Percentiles rank a stretch among this genome's conserved stretches.
Conservation (phyloP, 2,797 vertebrate species). For the Siniperca scherzeri region DNA sequence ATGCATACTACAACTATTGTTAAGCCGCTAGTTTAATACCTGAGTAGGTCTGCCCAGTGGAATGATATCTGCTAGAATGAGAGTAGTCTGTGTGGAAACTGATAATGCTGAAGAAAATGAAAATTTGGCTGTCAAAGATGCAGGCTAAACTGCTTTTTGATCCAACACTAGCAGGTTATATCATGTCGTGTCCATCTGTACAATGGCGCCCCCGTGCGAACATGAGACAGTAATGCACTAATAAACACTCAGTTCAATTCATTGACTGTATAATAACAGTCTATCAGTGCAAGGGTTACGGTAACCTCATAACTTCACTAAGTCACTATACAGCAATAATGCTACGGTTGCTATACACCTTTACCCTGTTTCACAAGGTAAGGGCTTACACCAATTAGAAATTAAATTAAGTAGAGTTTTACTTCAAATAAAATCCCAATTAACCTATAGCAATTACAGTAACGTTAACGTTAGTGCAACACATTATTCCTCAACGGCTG, state of each 20-base stretch:
- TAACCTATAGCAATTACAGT: neutral
- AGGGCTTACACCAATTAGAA: neutral
- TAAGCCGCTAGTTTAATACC: neutral
- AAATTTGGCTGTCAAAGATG: neutral
- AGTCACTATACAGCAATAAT: neutral
- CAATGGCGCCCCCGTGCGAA: conserved; percentile 55
- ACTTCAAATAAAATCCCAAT: neutral
- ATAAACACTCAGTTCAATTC: neutral
- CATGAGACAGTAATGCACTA: neutral
- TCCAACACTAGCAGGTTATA: neutral
- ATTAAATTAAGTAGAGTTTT: neutral
- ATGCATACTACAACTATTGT: neutral
- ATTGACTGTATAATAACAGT: too few relatives aligned
- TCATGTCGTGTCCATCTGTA: neutral
- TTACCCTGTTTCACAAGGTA: neutral
- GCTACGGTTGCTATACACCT: accelerated
- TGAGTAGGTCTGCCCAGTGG: neutral
- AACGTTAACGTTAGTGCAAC: neutral
- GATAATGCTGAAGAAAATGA: conserved; percentile 16
- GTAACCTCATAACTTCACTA: conserved; percentile 16
- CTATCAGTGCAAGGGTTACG: neutral
- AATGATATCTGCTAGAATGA: neutral
- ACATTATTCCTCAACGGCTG: neutral
- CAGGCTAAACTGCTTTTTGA: conserved; percentile 9
- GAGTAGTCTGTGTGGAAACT: neutral